phyloP scores from a whole-genome alignment of 1,140 invertebrate genomes.

The Episyrphus balteatus region DNA sequence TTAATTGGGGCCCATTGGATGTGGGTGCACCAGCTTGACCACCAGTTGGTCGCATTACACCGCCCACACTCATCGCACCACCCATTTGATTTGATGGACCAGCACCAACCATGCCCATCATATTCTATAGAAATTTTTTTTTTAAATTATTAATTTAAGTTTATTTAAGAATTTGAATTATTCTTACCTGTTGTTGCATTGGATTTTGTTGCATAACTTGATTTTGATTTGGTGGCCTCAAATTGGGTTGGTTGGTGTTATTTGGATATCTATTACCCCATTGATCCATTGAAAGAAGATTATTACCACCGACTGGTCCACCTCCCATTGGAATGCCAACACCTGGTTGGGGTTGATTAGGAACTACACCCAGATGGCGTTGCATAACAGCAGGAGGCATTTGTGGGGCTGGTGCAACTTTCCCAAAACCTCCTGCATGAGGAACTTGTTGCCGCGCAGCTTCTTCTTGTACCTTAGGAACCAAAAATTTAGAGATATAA shows the following conservation, averaged over 20 bases:
- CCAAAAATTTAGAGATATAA: neutral
- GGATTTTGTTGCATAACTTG: constrained; percentile 39
- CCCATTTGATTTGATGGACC: constrained; percentile 18
- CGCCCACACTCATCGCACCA: constrained; percentile 33
- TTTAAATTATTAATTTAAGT: neutral
- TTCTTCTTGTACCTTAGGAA: constrained; percentile 67
- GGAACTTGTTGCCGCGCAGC: constrained; percentile 74
- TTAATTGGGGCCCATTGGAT: constrained; percentile 36
- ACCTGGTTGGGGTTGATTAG: constrained; percentile 11
- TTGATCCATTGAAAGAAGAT: constrained; percentile 54
- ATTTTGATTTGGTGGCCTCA: constrained; percentile 40
- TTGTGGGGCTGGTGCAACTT: constrained; percentile 47
- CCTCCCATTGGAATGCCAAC: constrained; percentile 8
- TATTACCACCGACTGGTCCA: constrained; percentile 31
- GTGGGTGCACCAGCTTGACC: constrained; percentile 33
- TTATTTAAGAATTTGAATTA: neutral
- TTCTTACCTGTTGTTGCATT: constrained; percentile 23
- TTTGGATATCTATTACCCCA: constrained; percentile 48
- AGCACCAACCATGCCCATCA: constrained; percentile 23
- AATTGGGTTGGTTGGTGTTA: constrained; percentile 30
- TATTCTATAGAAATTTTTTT: constrained; percentile 4
- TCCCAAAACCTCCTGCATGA: constrained; percentile 52
- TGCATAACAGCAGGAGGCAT: constrained; percentile 60
- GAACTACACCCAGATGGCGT: constrained; percentile 32
- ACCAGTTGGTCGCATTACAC: constrained; percentile 38